Conservation (phyloP, 2,888 invertebrate genomes). For the Spodoptera exigua region DNA sequence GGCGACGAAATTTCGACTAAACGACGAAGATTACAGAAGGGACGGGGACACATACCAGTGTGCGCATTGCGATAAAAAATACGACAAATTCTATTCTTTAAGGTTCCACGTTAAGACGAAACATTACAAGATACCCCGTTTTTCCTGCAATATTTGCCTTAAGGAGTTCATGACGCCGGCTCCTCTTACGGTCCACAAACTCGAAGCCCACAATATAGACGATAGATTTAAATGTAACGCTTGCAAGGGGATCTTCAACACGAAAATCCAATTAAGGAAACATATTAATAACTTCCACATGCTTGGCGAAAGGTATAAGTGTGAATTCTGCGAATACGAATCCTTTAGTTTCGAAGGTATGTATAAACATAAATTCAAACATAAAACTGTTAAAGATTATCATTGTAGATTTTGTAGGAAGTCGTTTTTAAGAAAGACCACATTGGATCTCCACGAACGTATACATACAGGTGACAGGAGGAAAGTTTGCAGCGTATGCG, state of each 20-base stretch:
- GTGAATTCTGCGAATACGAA: constrained; percentile 77
- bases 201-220: constrained; percentile 74
- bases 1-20: constrained; percentile 67
- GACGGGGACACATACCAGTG: constrained; percentile 68
- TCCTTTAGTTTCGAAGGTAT: constrained; percentile 71
- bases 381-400: constrained; percentile 78
- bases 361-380: constrained; percentile 80
- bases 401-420: constrained; percentile 83
- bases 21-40: constrained; percentile 67
- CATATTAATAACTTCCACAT: constrained; percentile 80
- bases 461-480: constrained; percentile 81
- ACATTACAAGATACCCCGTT: constrained; percentile 73
- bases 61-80: constrained; percentile 69
- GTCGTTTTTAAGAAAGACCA: constrained; percentile 77
- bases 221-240: constrained; percentile 79
- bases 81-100: constrained; percentile 68
- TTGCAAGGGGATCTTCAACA: constrained; percentile 75
- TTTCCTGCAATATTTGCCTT: constrained; percentile 66
- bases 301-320: constrained; percentile 76
- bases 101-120: constrained; percentile 72
- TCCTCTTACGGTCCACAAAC: constrained; percentile 72
- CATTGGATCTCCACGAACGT: constrained; percentile 74
- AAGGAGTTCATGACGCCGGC: constrained; percentile 73
- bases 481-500: constrained; percentile 77
- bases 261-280: constrained; percentile 69